Evolutionary conservation across 2,113 vertebrate genomes (phyloP).

Genomic region (Rallus limicola): DNA sequence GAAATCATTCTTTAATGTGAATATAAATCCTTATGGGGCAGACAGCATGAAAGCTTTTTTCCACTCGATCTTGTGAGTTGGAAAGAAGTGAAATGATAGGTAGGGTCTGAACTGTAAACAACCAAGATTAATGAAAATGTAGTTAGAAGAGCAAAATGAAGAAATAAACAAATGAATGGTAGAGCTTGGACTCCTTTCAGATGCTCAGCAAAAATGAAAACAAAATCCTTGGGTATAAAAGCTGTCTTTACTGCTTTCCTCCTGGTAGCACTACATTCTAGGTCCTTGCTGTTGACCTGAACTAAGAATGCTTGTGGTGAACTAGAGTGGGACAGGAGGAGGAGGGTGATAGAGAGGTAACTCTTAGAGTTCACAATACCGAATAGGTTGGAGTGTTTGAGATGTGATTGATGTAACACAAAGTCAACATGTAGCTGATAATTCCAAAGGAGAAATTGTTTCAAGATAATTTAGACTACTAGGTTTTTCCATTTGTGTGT

Average conservation of each 20-base stretch:
- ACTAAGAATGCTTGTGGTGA: background rate
- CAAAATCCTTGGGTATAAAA: background rate
- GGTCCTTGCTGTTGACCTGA: background rate
- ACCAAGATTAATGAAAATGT: background rate
- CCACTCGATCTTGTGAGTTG: background rate
- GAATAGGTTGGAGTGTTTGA: too few relatives aligned
- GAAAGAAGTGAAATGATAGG: background rate
- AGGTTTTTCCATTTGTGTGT: background rate
- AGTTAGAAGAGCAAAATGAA: background rate
- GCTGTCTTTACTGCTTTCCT: background rate
- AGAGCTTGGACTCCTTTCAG: background rate
- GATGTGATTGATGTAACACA: background rate
- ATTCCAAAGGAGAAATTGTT: background rate
- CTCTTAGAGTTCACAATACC: background rate
- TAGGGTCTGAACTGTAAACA: background rate
- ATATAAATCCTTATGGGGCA: background rate
- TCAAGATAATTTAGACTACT: background rate
- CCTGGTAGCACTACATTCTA: background rate
- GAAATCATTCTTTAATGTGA: background rate
- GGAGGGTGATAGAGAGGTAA: fast-evolving
- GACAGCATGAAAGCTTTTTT: background rate
- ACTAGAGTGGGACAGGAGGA: background rate
- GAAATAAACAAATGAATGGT: background rate
- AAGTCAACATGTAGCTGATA: background rate
- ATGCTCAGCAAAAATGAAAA: background rate